A percentile compares a stretch with the other conserved stretches of the same genome.
Evolutionary conservation across 2,113 vertebrate species (phyloP).

Genomic region (Gopherus evgoodei): DNA sequence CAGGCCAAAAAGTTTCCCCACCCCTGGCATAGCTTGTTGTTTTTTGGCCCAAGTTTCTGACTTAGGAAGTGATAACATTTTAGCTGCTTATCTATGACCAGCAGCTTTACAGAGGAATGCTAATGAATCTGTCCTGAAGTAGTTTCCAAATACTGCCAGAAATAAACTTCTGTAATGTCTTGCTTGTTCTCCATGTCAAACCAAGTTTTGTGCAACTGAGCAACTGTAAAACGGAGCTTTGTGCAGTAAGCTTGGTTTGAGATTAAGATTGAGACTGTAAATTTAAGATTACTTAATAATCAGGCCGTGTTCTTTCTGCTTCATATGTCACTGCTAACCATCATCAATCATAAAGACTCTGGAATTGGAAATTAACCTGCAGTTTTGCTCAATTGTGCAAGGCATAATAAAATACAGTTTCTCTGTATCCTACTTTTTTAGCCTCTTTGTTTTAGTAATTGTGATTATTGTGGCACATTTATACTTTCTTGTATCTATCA

Average conservation of each 20-base stretch:
- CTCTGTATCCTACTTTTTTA: background rate
- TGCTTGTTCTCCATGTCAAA: background rate
- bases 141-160: background rate
- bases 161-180: background rate
- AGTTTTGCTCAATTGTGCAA: background rate
- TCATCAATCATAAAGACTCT: background rate
- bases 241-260: background rate
- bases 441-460: background rate
- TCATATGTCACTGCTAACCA: background rate
- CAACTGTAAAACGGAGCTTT: background rate
- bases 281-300: background rate
- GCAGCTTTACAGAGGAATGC: slow-evolving; percentile 61
- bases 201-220: background rate
- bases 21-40: background rate
- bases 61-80: slow-evolving; percentile 62
- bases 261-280: too few species aligned
- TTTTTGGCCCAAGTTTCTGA: slow-evolving; percentile 25
- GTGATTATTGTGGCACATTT: background rate
- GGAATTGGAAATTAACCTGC: background rate
- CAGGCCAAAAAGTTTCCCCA: too few species aligned
- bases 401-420: background rate
- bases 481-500: background rate
- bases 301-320: background rate
- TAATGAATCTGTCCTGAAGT: background rate
- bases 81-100: slow-evolving; percentile 70